phyloP scores from a whole-genome alignment of 92 coral and sea anemone genomes.

The Phenganax subtilis region DNA sequence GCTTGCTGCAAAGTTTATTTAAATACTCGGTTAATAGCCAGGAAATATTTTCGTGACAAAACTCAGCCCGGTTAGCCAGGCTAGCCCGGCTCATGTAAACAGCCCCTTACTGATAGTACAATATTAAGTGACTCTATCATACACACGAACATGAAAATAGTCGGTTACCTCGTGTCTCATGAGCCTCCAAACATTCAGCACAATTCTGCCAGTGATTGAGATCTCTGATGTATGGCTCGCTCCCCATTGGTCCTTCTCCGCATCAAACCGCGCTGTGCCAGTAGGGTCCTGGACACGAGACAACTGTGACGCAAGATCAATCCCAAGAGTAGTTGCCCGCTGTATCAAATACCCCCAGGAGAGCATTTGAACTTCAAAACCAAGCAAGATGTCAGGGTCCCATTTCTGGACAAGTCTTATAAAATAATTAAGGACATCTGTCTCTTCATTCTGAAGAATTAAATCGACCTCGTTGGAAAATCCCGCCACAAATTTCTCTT shows the following conservation, averaged over 20 bases:
- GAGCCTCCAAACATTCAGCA: conserved; percentile 89
- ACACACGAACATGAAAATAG: neutral
- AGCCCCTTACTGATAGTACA: neutral
- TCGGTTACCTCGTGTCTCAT: conserved; percentile 91
- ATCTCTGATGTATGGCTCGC: conserved; percentile 85
- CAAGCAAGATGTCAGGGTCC: conserved; percentile 92
- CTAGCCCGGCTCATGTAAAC: too few species aligned
- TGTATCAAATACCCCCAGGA: conserved; percentile 95
- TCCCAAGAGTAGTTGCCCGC: conserved; percentile 73
- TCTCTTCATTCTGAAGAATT: conserved; percentile 64
- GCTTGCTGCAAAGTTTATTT: too few species aligned
- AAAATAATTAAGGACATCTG: conserved; percentile 63
- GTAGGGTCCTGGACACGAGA: conserved; percentile 84
- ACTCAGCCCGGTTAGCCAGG: too few species aligned
- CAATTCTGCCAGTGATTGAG: conserved; percentile 79
- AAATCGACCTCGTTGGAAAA: conserved; percentile 34
- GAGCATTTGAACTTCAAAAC: conserved; percentile 88
- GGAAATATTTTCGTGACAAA: too few species aligned
- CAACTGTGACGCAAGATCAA: conserved; percentile 71
- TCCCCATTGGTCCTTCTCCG: conserved; percentile 89
- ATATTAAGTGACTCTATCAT: neutral
- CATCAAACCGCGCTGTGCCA: conserved; percentile 74
- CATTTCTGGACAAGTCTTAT: conserved; percentile 62
- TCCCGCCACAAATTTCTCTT: conserved; percentile 3
- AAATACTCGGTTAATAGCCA: too few species aligned